Conservation (phyloP, 2,888 invertebrate species). For the Lydus trimaculatus region DNA sequence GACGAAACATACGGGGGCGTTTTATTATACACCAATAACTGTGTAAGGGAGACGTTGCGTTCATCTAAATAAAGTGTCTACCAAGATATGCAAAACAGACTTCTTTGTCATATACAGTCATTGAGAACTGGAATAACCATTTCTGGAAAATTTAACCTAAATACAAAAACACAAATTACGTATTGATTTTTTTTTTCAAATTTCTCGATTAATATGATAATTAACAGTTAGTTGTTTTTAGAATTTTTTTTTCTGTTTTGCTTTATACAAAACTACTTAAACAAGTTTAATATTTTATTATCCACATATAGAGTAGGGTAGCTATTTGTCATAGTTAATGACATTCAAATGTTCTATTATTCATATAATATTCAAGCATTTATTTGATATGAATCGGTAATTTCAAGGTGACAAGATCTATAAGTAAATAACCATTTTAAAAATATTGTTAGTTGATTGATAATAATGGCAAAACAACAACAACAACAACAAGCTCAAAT, state of each 20-base stretch:
- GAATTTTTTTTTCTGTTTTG: too few relatives aligned
- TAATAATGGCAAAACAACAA: background rate
- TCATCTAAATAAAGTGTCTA: background rate
- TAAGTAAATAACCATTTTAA: background rate
- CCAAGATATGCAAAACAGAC: background rate
- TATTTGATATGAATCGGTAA: background rate
- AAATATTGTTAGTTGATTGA: background rate
- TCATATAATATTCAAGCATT: background rate
- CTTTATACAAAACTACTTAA: too few relatives aligned
- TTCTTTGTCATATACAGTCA: background rate
- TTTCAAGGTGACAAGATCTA: background rate
- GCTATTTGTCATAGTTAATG: background rate
- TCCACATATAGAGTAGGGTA: background rate
- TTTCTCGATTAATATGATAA: background rate
- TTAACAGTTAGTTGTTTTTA: background rate
- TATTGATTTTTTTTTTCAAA: too few relatives aligned
- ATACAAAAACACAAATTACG: background rate
- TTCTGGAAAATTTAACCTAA: background rate
- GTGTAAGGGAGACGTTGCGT: conserved; percentile 4
- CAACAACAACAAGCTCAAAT: background rate
- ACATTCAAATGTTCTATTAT: background rate
- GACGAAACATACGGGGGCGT: background rate
- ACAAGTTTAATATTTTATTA: background rate
- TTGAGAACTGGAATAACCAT: background rate
- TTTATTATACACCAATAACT: conserved; percentile 4